phyloP scores from a whole-genome alignment of 2,113 vertebrate species.

The Phylloscopus trochilus region DNA sequence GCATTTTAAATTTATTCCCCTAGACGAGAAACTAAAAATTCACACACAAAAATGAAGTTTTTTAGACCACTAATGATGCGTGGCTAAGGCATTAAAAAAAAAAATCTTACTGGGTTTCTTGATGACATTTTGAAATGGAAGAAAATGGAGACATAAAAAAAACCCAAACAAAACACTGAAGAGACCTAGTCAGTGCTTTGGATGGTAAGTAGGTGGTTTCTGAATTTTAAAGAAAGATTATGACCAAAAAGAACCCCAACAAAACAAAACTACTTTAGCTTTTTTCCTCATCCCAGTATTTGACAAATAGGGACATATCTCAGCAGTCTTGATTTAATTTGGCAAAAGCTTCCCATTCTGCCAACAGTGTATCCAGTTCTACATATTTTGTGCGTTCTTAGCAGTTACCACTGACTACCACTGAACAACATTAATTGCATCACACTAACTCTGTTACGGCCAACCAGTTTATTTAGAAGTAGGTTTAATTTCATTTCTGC shows the following conservation, averaged over 20 bases:
- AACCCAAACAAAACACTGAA: background rate
- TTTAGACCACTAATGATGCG: background rate
- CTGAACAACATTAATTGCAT: background rate
- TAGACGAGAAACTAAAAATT: background rate
- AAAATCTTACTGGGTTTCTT: background rate
- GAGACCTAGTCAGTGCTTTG: background rate
- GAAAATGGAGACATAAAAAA: background rate
- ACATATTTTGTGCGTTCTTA: accelerated
- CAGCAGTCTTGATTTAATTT: background rate
- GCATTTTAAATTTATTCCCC: background rate
- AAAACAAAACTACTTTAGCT: background rate
- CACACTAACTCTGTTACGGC: background rate
- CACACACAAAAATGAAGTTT: background rate
- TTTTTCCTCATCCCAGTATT: background rate
- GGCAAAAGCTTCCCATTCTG: background rate
- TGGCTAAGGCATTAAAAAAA: background rate
- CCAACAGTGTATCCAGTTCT: background rate
- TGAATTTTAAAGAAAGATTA: background rate
- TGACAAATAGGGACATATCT: background rate
- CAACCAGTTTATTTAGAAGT: background rate
- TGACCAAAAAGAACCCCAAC: background rate
- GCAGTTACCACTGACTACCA: background rate
- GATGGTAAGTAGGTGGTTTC: background rate
- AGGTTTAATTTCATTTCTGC: slow-evolving; percentile 32
- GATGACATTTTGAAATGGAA: background rate